A percentile compares a stretch with the other conserved stretches of the same genome.
Conservation (phyloP, 2,113 vertebrate species). For the Perca fluviatilis region DNA sequence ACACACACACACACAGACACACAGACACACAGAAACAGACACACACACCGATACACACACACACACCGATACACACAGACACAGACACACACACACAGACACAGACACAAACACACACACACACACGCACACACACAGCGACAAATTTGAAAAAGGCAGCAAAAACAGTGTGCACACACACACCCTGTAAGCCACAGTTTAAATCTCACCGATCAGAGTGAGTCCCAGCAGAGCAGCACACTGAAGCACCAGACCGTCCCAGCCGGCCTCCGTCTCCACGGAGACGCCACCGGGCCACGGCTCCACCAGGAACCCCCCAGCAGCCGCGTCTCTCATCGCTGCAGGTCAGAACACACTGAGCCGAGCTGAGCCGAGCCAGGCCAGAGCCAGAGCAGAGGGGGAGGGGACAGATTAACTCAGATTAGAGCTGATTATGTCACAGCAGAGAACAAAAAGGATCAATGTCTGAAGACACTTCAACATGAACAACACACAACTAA, state of each 20-base stretch:
- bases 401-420: slow-evolving; percentile 55
- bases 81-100: too few relatives aligned
- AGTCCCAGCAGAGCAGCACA: slow-evolving; percentile 66
- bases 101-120: neutral
- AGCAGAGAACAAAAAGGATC: neutral
- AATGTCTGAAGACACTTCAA: neutral
- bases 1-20: slow-evolving; percentile 24
- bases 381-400: neutral
- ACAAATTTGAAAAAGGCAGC: neutral
- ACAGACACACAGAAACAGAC: slow-evolving; percentile 37
- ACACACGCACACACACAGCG: neutral
- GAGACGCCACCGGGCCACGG: slow-evolving; percentile 44
- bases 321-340: slow-evolving; percentile 46
- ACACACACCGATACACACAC: slow-evolving; percentile 40
- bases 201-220: slow-evolving; percentile 66
- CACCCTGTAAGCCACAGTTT: too few relatives aligned
- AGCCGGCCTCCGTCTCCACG: neutral
- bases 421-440: slow-evolving; percentile 68
- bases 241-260: slow-evolving; percentile 28
- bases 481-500: too few relatives aligned
- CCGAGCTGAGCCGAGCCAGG: neutral
- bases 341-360: slow-evolving; percentile 35
- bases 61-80: neutral
- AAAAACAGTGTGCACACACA: neutral
- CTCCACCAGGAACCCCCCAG: slow-evolving; percentile 56